A percentile compares a stretch with the other conserved stretches of the same genome.
Evolutionary conservation across 2,888 invertebrate genomes (phyloP).

Genomic region (Nowickia ferox): DNA sequence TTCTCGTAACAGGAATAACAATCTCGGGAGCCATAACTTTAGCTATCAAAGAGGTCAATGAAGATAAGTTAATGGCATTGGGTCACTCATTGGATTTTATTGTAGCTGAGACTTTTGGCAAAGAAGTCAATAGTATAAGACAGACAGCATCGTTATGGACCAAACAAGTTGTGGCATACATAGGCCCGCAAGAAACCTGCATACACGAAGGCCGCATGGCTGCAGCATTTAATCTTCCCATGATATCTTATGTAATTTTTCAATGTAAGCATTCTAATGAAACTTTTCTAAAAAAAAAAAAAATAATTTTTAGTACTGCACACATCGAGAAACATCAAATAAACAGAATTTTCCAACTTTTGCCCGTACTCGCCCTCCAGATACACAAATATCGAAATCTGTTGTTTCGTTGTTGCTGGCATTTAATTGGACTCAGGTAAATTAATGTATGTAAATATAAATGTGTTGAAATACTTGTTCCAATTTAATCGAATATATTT

Average conservation of each 20-base stretch:
- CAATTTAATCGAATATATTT: background rate
- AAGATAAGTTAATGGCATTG: constrained; percentile 84
- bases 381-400: constrained; percentile 96
- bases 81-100: constrained; percentile 91
- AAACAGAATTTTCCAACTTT: constrained; percentile 95
- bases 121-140: constrained; percentile 93
- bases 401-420: constrained; percentile 92
- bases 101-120: constrained; percentile 95
- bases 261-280: background rate
- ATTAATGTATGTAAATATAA: constrained; percentile 69
- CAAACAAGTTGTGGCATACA: constrained; percentile 92
- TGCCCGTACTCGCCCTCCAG: constrained; percentile 95
- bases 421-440: constrained; percentile 95
- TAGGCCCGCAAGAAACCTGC: constrained; percentile 93
- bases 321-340: constrained; percentile 94
- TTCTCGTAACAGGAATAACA: constrained; percentile 83
- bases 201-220: constrained; percentile 97
- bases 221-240: constrained; percentile 95
- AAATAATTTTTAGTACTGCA: constrained; percentile 89
- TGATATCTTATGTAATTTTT: constrained; percentile 94
- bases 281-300: background rate
- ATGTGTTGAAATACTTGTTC: background rate
- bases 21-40: constrained; percentile 93
- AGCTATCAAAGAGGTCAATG: constrained; percentile 92
- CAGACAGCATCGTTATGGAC: constrained; percentile 93